Evolutionary conservation across 2,113 vertebrate species (phyloP), one percentile per base, ranked within the genome.

Genomic region (Oreochromis spilurus): DNA sequence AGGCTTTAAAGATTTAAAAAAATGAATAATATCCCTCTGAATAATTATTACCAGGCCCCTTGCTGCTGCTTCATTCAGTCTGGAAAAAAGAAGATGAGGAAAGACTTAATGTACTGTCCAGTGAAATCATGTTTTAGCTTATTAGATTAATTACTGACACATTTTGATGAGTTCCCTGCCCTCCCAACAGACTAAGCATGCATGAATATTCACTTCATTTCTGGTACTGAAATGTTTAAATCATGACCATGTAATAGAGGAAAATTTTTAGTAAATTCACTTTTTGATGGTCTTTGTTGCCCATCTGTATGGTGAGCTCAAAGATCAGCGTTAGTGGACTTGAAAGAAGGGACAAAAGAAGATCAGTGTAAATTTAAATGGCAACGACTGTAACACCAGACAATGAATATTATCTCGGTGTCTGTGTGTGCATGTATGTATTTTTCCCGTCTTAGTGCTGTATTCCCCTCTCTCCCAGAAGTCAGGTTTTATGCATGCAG

Each of bases 1-100:
- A 90, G 14, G 83, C 84, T 91, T 94, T 90, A 93, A 95, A 91
- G 92, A 94, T 95, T 94, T 92, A 93, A 91, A 93, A 92, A 89
- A 50, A 91, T 91, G 91, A 95, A 95, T 91, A 94, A 94, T 94
- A 85, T 87, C 57, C 54, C 21, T 81, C 17, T 91, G 89, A 91
- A 94, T 91, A 85, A 88, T 91, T 85, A 89, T 84, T 84, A 85
- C 58, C 43, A 52, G 50, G 52, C 81, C 72, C 70, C 53, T 70
- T 54, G 43, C 81, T 9, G 21, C 54, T 84, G 58, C 79, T 90
- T 88, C 58, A 52, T 53, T 84, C 60, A 12, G 26, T 85, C 43
- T 79, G 7, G 5, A n/a, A 55, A 72, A 82, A 62, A 87, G 79
- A 54, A 53, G 57, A 85, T 10, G 31, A 87, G 21, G 50, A 45